Evolutionary conservation across 2,888 invertebrate genomes (phyloP).

Genomic region (Capitulum mitella): DNA sequence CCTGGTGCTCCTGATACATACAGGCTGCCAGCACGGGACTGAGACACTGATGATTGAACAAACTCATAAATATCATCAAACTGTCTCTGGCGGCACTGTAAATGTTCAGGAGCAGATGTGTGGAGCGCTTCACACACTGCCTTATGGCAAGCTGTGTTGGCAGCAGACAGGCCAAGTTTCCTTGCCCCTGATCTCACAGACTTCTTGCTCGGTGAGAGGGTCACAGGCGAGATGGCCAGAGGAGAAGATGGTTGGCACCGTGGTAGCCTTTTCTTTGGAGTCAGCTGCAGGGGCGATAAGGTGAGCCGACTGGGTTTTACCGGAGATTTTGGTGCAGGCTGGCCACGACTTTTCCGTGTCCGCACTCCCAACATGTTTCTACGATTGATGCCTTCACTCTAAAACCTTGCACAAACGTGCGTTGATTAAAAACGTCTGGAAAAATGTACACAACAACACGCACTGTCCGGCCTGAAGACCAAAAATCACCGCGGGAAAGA

Average conservation of each 20-base stretch:
- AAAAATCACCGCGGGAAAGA: no score
- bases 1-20: slow-evolving; percentile 97
- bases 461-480: no score
- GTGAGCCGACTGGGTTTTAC: neutral
- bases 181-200: neutral
- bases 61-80: slow-evolving; percentile 60
- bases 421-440: no score
- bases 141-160: neutral
- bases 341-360: no score
- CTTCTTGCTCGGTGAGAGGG: neutral
- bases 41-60: slow-evolving; percentile 57
- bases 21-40: slow-evolving; percentile 64
- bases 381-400: no score
- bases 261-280: neutral
- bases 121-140: neutral
- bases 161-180: neutral
- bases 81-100: slow-evolving; percentile 67
- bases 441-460: no score
- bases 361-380: no score
- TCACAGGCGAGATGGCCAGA: neutral
- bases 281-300: neutral
- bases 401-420: no score
- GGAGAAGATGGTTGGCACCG: neutral
- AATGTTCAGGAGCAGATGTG: neutral
- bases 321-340: neutral